Conservation (phyloP, 2,113 vertebrate genomes). For the Gnathonemus echidnorhynchus region DNA sequence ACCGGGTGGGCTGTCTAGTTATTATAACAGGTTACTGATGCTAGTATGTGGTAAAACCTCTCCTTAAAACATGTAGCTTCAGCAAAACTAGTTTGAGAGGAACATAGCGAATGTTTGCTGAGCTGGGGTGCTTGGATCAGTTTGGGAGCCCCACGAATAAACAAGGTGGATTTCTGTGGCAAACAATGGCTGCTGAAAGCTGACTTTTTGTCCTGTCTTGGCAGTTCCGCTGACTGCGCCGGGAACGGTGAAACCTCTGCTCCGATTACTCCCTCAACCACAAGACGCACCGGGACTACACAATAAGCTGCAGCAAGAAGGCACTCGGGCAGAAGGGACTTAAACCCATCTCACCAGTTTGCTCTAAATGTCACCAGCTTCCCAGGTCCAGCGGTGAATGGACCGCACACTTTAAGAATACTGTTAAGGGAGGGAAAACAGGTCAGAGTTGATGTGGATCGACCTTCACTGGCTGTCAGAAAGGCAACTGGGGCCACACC, state of each 20-base stretch:
- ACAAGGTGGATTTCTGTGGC: not conserved
- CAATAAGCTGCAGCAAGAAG: not conserved
- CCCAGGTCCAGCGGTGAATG: not conserved
- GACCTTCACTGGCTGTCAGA: constrained; percentile 37
- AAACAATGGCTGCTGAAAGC: not conserved
- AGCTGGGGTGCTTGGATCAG: not conserved
- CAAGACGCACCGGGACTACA: not conserved
- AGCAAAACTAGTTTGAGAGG: not conserved
- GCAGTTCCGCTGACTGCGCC: not conserved
- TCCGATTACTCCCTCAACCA: not conserved
- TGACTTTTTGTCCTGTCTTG: not conserved
- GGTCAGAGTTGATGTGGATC: constrained; percentile 39
- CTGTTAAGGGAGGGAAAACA: constrained; percentile 26
- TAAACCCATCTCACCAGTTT: not conserved
- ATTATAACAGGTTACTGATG: not conserved
- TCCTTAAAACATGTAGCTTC: not conserved
- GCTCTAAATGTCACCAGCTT: not conserved
- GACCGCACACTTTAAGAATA: not conserved
- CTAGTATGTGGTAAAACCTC: not conserved
- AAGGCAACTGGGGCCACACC: constrained; percentile 29
- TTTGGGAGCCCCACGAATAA: not conserved
- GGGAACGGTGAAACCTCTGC: not conserved
- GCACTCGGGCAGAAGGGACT: not conserved
- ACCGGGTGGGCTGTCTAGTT: not conserved
- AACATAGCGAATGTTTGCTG: not conserved